Conservation (phyloP, 2,113 vertebrate genomes). For the Chlorocebus sabaeus region DNA sequence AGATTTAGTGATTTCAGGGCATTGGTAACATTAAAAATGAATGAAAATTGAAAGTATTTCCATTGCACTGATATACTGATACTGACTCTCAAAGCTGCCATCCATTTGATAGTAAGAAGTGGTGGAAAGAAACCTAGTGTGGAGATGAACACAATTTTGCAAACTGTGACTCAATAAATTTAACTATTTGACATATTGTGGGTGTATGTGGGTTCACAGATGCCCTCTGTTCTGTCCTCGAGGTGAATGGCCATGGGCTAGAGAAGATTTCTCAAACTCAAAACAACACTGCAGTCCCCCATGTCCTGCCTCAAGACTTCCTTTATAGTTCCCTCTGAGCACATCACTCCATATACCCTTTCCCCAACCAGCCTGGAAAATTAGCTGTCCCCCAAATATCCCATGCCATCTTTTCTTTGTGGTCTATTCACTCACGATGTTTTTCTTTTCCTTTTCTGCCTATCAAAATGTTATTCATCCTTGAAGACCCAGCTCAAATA, state of each 20-base stretch:
- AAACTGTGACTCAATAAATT: not conserved
- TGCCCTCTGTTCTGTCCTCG: not conserved
- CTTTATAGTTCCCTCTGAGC: not conserved
- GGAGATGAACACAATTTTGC: not conserved
- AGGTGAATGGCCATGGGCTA: not conserved
- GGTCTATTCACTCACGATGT: not conserved
- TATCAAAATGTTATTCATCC: not conserved
- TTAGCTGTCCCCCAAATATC: not conserved
- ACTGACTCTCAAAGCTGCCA: not conserved
- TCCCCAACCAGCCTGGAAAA: not conserved
- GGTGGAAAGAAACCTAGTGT: not conserved
- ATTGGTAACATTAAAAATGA: conserved; percentile 29
- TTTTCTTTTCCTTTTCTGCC: not conserved
- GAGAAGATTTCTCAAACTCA: not conserved
- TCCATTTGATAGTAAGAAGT: not conserved
- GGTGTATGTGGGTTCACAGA: not conserved
- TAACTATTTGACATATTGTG: not conserved
- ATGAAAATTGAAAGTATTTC: conserved; percentile 20
- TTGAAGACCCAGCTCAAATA: not conserved
- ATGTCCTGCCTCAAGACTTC: not conserved
- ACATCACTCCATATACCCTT: not conserved
- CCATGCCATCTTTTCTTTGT: not conserved
- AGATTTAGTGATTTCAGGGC: conserved; percentile 4
- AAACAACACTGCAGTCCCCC: not conserved
- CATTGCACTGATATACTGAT: not conserved